Evolutionary conservation across 30 jellyfish, hydroid and myxozoan genomes (phyloP).

Genomic region (Cassiopea andromeda): DNA sequence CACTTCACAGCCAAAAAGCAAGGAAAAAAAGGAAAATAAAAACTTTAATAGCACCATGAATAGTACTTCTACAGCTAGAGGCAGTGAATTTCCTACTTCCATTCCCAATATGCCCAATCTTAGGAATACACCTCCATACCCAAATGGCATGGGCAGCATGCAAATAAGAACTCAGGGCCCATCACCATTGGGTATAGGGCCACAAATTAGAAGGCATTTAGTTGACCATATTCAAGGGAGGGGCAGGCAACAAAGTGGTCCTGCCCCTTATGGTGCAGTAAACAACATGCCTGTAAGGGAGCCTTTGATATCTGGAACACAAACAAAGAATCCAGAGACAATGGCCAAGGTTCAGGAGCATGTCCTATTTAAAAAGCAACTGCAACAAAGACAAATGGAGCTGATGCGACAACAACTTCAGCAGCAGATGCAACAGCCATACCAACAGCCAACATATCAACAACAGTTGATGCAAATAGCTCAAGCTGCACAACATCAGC

Average conservation of each 20-base stretch:
- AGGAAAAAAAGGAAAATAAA: constrained; percentile 51
- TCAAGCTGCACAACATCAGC: constrained; percentile 79
- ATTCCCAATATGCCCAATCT: constrained; percentile 31
- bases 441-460: constrained; percentile 77
- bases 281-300: constrained; percentile 58
- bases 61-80: constrained; percentile 32
- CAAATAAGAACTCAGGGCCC: constrained; percentile 64
- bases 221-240: constrained; percentile 68
- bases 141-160: constrained; percentile 24
- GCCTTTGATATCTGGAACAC: constrained; percentile 32
- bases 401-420: constrained; percentile 61
- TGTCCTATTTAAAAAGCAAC: constrained; percentile 61
- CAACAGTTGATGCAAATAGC: constrained; percentile 71
- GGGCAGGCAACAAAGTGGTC: constrained; percentile 61
- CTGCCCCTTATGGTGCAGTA: constrained; percentile 54
- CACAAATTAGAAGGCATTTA: constrained; percentile 62
- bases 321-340: constrained; percentile 76
- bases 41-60: constrained; percentile 6
- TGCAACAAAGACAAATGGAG: constrained; percentile 70
- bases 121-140: constrained; percentile 64
- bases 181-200: constrained; percentile 68
- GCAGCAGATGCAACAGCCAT: constrained; percentile 37
- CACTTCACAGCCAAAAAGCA: constrained; percentile 27
- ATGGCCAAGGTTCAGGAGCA: constrained; percentile 80
- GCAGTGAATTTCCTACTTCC: constrained; percentile 31